Evolutionary conservation across 2,888 invertebrate genomes (phyloP).

Genomic region (Sphecodes monilicornis): DNA sequence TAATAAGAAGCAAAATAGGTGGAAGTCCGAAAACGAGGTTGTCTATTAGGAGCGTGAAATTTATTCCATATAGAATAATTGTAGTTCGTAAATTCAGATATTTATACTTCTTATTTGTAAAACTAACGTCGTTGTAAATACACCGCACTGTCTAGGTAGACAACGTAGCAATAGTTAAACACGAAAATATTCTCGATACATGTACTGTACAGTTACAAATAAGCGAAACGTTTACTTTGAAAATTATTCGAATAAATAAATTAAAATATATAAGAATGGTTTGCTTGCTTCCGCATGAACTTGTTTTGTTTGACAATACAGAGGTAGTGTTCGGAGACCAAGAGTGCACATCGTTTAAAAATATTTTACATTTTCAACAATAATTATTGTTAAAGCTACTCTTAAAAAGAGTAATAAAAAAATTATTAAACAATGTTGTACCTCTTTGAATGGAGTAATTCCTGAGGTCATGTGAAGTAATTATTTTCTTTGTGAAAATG

Average conservation of each 20-base stretch:
- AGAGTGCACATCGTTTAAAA: too few relatives aligned
- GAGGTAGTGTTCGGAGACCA: too few relatives aligned
- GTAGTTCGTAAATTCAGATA: neutral
- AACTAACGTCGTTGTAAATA: constrained; percentile 28
- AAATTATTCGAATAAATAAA: constrained; percentile 8
- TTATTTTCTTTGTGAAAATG: too few relatives aligned
- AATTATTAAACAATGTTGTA: too few relatives aligned
- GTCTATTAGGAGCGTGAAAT: neutral
- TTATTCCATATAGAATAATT: neutral
- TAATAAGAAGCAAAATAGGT: neutral
- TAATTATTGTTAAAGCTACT: neutral
- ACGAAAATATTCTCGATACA: neutral
- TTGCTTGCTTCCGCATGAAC: neutral
- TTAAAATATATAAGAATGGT: neutral
- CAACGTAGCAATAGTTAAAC: neutral
- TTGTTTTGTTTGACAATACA: neutral
- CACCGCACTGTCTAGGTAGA: neutral
- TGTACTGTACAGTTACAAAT: constrained; percentile 63
- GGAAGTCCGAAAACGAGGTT: neutral
- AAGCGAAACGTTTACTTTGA: constrained; percentile 50
- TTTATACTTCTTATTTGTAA: constrained; percentile 18
- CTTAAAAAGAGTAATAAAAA: too few relatives aligned
- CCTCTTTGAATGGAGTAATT: too few relatives aligned
- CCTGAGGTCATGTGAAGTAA: too few relatives aligned
- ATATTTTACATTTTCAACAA: too few relatives aligned